Evolutionary conservation across 2,888 invertebrate species (phyloP).

Genomic region (Ennomos quercinarius): DNA sequence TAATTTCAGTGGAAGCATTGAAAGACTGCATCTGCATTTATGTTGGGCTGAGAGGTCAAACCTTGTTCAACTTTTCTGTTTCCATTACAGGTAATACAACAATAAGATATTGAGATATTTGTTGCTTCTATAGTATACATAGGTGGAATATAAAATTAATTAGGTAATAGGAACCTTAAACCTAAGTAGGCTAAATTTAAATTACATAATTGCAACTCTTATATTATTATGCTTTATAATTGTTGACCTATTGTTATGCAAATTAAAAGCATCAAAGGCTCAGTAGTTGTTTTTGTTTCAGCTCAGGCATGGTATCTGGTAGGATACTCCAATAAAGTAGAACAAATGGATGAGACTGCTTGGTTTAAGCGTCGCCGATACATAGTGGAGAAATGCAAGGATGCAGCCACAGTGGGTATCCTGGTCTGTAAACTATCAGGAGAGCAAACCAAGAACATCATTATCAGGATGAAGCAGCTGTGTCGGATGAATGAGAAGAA

Average conservation of each 20-base stretch:
- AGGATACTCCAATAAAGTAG: slow-evolving; percentile 72
- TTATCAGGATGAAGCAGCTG: slow-evolving; percentile 90
- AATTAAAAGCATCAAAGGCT: too few relatives aligned
- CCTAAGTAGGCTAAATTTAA: too few relatives aligned
- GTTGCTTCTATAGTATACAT: too few relatives aligned
- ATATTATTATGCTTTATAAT: too few relatives aligned
- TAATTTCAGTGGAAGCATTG: slow-evolving; percentile 58
- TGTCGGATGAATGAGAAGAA: slow-evolving; percentile 92
- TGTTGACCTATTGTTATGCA: too few relatives aligned
- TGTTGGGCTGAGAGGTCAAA: slow-evolving; percentile 87
- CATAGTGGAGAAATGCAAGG: slow-evolving; percentile 95
- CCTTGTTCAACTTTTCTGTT: slow-evolving; percentile 87
- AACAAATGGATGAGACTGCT: slow-evolving; percentile 67
- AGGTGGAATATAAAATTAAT: too few relatives aligned
- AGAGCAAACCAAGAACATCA: slow-evolving; percentile 90
- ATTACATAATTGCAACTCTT: too few relatives aligned
- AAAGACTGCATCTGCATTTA: slow-evolving; percentile 87
- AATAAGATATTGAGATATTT: too few relatives aligned
- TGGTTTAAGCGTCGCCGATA: slow-evolving; percentile 93
- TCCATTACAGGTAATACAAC: slow-evolving; percentile 71
- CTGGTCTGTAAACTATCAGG: slow-evolving; percentile 96
- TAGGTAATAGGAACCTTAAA: too few relatives aligned
- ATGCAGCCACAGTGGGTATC: slow-evolving; percentile 94
- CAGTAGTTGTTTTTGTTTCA: slow-evolving; percentile 42
- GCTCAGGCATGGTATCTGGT: slow-evolving; percentile 85